A percentile compares a stretch with the other conserved stretches of the same genome.
Conservation (phyloP, 1,140 invertebrate species). For the Euura saliciscinereae region DNA sequence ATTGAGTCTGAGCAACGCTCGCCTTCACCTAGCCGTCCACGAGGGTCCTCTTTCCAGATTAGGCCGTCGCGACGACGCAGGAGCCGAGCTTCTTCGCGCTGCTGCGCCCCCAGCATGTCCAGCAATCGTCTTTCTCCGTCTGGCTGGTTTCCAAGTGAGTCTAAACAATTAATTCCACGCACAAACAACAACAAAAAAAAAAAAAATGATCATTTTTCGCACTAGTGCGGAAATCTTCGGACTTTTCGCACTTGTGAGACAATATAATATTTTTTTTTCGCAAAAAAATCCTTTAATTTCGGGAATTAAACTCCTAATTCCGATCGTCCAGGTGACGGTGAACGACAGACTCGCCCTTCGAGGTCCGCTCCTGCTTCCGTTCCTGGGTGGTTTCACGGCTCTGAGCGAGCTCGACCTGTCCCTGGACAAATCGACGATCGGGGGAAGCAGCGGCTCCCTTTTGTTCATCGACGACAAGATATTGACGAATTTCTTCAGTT, state of each 20-base stretch:
- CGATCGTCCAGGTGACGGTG: constrained; percentile 50
- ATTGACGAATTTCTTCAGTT: constrained; percentile 54
- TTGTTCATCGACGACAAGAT: constrained; percentile 58
- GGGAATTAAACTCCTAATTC: neutral
- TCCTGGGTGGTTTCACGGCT: constrained; percentile 58
- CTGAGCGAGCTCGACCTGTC: constrained; percentile 61
- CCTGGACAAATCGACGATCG: constrained; percentile 53
- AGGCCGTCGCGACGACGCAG: constrained; percentile 52
- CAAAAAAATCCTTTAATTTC: neutral
- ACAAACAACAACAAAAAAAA: neutral
- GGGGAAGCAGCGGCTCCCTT: constrained; percentile 46
- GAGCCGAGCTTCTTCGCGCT: constrained; percentile 49
- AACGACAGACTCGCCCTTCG: constrained; percentile 58
- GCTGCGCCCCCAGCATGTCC: constrained; percentile 47
- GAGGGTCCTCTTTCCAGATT: constrained; percentile 53
- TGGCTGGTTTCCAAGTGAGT: constrained; percentile 60
- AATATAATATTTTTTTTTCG: neutral
- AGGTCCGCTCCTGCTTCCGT: constrained; percentile 59
- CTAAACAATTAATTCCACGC: neutral
- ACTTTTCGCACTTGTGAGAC: neutral
- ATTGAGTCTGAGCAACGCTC: constrained; percentile 56
- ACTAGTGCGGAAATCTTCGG: neutral
- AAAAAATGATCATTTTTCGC: neutral
- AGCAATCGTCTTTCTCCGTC: constrained; percentile 57
- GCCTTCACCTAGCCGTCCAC: constrained; percentile 56